A percentile compares a stretch with the other conserved stretches of the same genome.
phyloP scores from a whole-genome alignment of 2,888 invertebrate genomes.

The Chromoteleia sp. region DNA sequence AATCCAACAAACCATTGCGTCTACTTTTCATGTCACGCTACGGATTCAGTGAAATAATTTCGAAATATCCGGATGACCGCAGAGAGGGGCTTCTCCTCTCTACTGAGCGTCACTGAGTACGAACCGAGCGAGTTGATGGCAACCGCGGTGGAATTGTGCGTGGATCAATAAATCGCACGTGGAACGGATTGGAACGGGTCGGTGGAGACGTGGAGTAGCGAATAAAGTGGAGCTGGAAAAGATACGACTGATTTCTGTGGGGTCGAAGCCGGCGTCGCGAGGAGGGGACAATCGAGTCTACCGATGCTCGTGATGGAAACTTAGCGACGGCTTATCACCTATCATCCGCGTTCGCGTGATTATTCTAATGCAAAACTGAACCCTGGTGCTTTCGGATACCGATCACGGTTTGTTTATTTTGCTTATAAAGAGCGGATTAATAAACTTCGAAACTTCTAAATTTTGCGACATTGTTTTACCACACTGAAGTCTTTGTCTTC shows the following conservation, averaged over 20 bases:
- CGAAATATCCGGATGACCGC: constrained; percentile 53
- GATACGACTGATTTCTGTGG: constrained; percentile 67
- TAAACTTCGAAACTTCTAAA: neutral
- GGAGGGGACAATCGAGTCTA: constrained; percentile 61
- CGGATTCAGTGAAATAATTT: constrained; percentile 48
- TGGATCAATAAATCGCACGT: constrained; percentile 84
- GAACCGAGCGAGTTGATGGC: constrained; percentile 72
- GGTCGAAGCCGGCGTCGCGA: constrained; percentile 31
- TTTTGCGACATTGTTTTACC: constrained; percentile 29
- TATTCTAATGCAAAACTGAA: constrained; percentile 15
- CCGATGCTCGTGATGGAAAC: constrained; percentile 40
- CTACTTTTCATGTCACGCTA: constrained; percentile 3
- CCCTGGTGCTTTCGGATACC: too few relatives aligned
- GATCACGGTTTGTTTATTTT: too few relatives aligned
- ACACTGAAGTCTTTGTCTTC: constrained; percentile 38
- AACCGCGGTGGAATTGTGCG: constrained; percentile 81
- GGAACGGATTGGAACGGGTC: constrained; percentile 78
- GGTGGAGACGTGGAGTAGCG: constrained; percentile 76
- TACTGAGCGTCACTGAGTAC: constrained; percentile 75
- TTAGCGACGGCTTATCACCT: constrained; percentile 54
- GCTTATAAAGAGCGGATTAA: too few relatives aligned
- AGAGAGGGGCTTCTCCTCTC: constrained; percentile 57
- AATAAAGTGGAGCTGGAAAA: constrained; percentile 76
- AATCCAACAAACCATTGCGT: neutral
- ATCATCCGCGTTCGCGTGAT: constrained; percentile 50